These are phyloP conservation scores for Lasioglossum figueresi DNA, from an alignment of 2,888 invertebrate genomes.

Conservation along the genomic window DNA sequence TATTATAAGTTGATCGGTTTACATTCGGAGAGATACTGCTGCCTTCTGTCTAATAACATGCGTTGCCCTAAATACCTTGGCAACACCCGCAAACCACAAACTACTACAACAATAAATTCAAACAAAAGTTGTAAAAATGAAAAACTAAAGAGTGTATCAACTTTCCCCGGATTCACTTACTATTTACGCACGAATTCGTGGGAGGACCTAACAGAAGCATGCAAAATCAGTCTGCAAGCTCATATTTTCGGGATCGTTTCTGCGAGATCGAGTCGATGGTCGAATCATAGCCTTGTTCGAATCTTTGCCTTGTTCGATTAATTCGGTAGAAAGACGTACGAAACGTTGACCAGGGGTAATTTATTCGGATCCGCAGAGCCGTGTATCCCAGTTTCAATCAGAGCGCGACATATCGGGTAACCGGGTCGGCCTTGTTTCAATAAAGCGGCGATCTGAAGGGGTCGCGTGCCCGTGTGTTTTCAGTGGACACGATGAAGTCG, in stretches of 20 bases:
- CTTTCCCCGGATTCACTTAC: too few species aligned
- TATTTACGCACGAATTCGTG: background rate
- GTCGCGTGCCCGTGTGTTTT: slow-evolving; percentile 14
- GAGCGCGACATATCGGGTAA: slow-evolving; percentile 6
- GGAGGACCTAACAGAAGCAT: background rate
- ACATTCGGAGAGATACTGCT: too few species aligned
- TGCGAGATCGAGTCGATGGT: background rate
- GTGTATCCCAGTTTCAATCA: slow-evolving; percentile 28
- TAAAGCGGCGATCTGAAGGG: background rate
- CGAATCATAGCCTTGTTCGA: slow-evolving; percentile 4
- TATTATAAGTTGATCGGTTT: too few species aligned
- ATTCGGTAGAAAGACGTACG: slow-evolving; percentile 4
- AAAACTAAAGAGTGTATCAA: too few species aligned
- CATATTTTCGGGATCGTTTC: background rate
- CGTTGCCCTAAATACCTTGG: too few species aligned
- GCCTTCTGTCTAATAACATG: too few species aligned
- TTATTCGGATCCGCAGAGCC: slow-evolving; percentile 21
- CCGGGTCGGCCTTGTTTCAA: slow-evolving; percentile 21
- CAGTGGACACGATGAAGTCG: slow-evolving; percentile 72
- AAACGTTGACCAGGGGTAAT: slow-evolving; percentile 17
- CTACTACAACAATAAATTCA: too few species aligned
- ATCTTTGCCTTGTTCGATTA: background rate
- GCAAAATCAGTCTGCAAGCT: background rate
- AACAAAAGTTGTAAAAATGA: too few species aligned
- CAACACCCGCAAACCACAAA: too few species aligned